phyloP scores from a whole-genome alignment of 2,113 vertebrate species.

The Tychaedon coryphoeus region DNA sequence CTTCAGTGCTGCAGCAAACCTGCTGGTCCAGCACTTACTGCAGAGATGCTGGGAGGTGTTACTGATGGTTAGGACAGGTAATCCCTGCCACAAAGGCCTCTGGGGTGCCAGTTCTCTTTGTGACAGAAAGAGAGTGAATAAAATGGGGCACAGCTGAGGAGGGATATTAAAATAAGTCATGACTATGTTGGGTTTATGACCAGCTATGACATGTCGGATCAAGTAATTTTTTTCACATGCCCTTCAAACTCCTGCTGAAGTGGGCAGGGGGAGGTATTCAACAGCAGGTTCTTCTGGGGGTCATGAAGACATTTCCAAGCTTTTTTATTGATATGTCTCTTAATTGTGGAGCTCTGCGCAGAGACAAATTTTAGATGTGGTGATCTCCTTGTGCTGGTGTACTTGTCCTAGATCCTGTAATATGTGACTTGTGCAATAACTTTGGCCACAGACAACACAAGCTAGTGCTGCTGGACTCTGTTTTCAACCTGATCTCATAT shows the following conservation, averaged over 20 bases:
- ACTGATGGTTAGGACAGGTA: accelerated
- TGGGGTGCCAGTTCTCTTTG: neutral
- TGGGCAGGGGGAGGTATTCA: neutral
- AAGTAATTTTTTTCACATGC: neutral
- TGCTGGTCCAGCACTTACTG: neutral
- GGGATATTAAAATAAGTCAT: neutral
- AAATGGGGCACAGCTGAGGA: neutral
- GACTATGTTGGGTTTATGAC: neutral
- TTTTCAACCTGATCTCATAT: neutral
- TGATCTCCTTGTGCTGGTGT: neutral
- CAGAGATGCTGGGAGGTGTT: neutral
- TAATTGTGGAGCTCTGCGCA: neutral
- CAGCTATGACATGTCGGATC: neutral
- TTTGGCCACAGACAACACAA: neutral
- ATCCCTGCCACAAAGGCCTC: neutral
- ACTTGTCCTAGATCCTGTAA: neutral
- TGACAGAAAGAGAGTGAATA: neutral
- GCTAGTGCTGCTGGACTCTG: neutral
- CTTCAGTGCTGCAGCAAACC: neutral
- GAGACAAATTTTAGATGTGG: neutral
- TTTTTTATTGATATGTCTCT: neutral
- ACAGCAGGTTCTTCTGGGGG: neutral
- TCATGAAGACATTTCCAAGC: neutral
- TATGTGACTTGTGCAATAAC: neutral
- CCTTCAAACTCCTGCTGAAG: neutral